These are phyloP conservation scores for Drosophila insularis DNA, from an alignment of 1,140 invertebrate genomes.

Conservation along the genomic window DNA sequence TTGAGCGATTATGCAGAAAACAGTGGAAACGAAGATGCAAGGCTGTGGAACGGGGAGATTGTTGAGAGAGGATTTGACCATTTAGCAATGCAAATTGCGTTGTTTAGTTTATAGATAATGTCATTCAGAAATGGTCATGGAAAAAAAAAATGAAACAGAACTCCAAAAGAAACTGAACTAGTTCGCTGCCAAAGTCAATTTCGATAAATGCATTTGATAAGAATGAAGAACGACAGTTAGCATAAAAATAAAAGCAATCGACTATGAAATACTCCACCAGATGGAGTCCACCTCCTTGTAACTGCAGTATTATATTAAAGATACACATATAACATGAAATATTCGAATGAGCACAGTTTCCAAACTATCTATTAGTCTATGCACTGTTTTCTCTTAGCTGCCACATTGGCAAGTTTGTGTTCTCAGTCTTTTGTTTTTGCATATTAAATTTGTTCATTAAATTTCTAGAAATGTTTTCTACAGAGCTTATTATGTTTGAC, in stretches of 20 bases:
- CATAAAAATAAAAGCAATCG: slow-evolving; percentile 39
- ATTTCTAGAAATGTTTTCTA: too few species aligned
- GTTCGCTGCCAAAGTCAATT: slow-evolving; percentile 48
- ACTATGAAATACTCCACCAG: slow-evolving; percentile 19
- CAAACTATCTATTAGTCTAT: too few species aligned
- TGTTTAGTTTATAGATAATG: slow-evolving; percentile 76
- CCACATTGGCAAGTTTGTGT: too few species aligned
- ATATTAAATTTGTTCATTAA: not conserved
- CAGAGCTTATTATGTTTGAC: not conserved
- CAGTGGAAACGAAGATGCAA: not conserved
- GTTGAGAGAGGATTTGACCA: slow-evolving; percentile 32
- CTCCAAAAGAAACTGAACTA: slow-evolving; percentile 43
- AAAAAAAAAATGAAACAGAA: slow-evolving; percentile 65
- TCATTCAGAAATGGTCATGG: slow-evolving; percentile 61
- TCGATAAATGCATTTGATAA: slow-evolving; percentile 59
- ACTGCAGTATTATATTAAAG: too few species aligned
- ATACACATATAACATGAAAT: too few species aligned
- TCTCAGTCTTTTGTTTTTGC: too few species aligned
- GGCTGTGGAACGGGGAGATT: not conserved
- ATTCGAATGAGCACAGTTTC: too few species aligned
- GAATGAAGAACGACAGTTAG: slow-evolving; percentile 40
- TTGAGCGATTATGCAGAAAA: slow-evolving; percentile 44
- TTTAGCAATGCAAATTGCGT: slow-evolving; percentile 77
- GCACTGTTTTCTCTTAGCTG: too few species aligned
- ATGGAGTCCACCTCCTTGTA: too few species aligned